Percentiles rank a stretch among this genome's conserved stretches.
Evolutionary conservation across 2,797 vertebrate genomes (phyloP).

Genomic region (Melanogrammus aeglefinus): DNA sequence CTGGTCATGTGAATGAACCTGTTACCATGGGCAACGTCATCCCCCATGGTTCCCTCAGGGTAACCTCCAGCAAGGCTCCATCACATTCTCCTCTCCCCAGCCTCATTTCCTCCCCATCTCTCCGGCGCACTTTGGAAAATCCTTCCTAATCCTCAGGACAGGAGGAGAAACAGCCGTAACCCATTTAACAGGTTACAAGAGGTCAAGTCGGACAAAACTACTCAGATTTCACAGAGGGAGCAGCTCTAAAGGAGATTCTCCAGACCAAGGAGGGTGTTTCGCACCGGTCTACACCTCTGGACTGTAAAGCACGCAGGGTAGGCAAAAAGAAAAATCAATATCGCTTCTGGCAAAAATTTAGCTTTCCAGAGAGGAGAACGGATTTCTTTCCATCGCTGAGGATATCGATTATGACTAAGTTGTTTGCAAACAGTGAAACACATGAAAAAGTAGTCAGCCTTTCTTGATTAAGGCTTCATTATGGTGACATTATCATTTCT

Average conservation of each 20-base stretch:
- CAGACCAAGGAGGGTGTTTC: not conserved
- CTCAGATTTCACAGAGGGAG: not conserved
- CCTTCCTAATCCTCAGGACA: slow-evolving; percentile 21
- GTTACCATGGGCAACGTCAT: slow-evolving; percentile 28
- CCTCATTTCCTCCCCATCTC: slow-evolving; percentile 8
- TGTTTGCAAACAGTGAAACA: slow-evolving; percentile 61
- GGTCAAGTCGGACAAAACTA: slow-evolving; percentile 35
- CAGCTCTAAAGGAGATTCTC: not conserved
- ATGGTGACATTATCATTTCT: slow-evolving; percentile 44
- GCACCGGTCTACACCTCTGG: not conserved
- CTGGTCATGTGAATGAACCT: slow-evolving; percentile 23
- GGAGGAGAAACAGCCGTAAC: slow-evolving; percentile 20
- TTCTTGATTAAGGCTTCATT: slow-evolving; percentile 45
- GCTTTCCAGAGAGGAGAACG: slow-evolving; percentile 20
- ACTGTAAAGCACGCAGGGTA: slow-evolving; percentile 30
- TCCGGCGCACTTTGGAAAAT: slow-evolving; percentile 19
- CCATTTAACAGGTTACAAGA: slow-evolving; percentile 29
- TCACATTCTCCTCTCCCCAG: slow-evolving; percentile 20
- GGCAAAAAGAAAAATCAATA: slow-evolving; percentile 49
- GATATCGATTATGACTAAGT: slow-evolving; percentile 61
- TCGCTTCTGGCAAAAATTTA: slow-evolving; percentile 33
- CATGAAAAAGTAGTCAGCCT: not conserved
- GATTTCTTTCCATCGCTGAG: slow-evolving; percentile 53
- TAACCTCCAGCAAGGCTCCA: not conserved
- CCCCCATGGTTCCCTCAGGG: not conserved